Percentiles rank a stretch among this genome's conserved stretches.
Evolutionary conservation across 2,113 vertebrate genomes (phyloP).

Genomic region (Amia ocellicauda): DNA sequence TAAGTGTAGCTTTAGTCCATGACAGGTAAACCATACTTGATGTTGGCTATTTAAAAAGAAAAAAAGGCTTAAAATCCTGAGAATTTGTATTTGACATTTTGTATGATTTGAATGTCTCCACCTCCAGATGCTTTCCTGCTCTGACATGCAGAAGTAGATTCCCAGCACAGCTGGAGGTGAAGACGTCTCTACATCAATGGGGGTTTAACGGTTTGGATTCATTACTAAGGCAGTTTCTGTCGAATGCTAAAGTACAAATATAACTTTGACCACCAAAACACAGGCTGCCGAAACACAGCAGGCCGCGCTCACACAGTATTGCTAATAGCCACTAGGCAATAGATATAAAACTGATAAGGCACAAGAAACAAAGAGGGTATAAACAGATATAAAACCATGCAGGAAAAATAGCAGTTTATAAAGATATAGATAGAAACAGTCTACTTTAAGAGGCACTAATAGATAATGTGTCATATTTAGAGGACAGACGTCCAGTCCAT

Average conservation of each 20-base stretch:
- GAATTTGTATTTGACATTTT: background rate
- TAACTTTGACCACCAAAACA: constrained; percentile 1
- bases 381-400: constrained; percentile 19
- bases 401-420: constrained; percentile 9
- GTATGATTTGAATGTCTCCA: too few relatives aligned
- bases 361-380: background rate
- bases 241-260: background rate
- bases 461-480: background rate
- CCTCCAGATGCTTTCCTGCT: too few relatives aligned
- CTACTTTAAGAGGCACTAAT: background rate
- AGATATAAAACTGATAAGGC: constrained; percentile 17
- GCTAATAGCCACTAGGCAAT: constrained; percentile 3
- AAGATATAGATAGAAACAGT: background rate
- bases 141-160: too few relatives aligned
- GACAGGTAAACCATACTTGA: background rate
- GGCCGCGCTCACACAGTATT: constrained; percentile 6
- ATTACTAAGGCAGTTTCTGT: constrained; percentile 5
- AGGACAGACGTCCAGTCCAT: background rate
- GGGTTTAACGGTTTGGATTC: background rate
- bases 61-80: too few relatives aligned
- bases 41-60: background rate
- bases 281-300: background rate
- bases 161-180: too few relatives aligned
- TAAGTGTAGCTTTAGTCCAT: background rate
- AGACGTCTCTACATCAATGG: background rate